Base-by-base conservation (phyloP, 2,797 vertebrate genomes). In the Eutrigla gurnardus region DNA sequence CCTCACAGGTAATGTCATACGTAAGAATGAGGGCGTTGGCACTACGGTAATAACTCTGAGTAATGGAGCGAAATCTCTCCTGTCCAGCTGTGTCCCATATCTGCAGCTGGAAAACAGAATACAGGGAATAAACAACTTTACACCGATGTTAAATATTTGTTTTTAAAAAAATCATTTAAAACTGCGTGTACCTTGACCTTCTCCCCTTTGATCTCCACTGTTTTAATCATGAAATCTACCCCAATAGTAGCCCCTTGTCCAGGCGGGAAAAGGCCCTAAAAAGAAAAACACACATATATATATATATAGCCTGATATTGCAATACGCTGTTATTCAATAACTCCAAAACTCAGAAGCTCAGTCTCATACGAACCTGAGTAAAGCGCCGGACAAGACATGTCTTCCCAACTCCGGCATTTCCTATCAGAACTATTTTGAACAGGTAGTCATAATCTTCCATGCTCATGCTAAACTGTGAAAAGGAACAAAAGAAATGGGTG, bases 391-490 rank as follows among this genome's bases (percentile, higher is more conserved):
- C 98, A 43, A 99, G 96, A 93, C 98, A 99, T 89, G 98, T 99
- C 95, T 99, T 99, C 82, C 98, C 98, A 81, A 99, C 98, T 25
- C 98, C 98, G 32, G 98, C 98, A 85, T 99, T 99, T 95, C 98
- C 98, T 37, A 99, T 99, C 87, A 99, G 97, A 92, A 99, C 98
- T 92, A 99, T 99, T 95, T 99, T 99, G 95, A 99, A 99, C 91
- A 99, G 96, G 95, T 98, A 99, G 95, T 99, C 98, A 97, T 98
- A 99, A 97, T 99, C 98, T 96, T 99, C 98, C 98, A 99, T 99
- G 94, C 96, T 99, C 97, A 97, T 96, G 93, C 91, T 93, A 95
- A 96, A 92, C 97, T 98, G 94, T 72, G n/a, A 61, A 61, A 52
- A 59, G 14, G 1, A 63, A 1, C 59, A 67, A 62, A 36, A 18